Evolutionary conservation across 2,113 vertebrate species (phyloP).

Genomic region (Limnothrissa miodon): DNA sequence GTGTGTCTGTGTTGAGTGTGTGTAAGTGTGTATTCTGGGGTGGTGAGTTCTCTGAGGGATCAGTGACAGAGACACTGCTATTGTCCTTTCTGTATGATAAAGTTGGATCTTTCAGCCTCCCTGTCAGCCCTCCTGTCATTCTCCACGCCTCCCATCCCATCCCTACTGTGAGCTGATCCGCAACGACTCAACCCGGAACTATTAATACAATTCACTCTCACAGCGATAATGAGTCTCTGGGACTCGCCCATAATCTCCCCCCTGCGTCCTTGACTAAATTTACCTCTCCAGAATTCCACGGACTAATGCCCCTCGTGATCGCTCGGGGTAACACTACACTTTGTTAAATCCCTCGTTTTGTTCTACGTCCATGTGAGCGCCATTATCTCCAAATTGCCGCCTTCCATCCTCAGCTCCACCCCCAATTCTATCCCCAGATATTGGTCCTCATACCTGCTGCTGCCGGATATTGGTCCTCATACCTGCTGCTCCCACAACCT

Average conservation of each 20-base stretch:
- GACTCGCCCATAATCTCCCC: slow-evolving; percentile 21
- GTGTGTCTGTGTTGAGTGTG: neutral
- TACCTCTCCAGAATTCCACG: slow-evolving; percentile 43
- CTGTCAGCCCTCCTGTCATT: neutral
- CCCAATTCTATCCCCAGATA: neutral
- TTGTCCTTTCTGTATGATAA: neutral
- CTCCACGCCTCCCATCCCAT: neutral
- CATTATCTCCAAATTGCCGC: slow-evolving; percentile 12
- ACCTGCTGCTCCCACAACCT: neutral
- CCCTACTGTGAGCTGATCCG: neutral
- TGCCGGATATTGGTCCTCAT: neutral
- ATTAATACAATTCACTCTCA: slow-evolving; percentile 42
- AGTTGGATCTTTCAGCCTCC: slow-evolving; percentile 15
- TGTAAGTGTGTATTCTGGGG: neutral
- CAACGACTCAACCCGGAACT: neutral
- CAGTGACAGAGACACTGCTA: neutral
- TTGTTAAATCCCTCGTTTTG: slow-evolving; percentile 44
- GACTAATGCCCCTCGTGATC: slow-evolving; percentile 39
- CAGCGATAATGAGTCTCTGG: slow-evolving; percentile 31
- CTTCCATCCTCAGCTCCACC: neutral
- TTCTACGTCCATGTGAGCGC: neutral
- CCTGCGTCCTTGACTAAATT: slow-evolving; percentile 64
- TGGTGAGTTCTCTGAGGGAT: neutral
- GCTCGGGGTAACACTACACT: slow-evolving; percentile 51
- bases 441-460: neutral